Percentiles rank a stretch among this genome's conserved stretches.
Evolutionary conservation across 92 coral and sea anemone genomes (phyloP).

Genomic region (Chrysogorgia sp.): DNA sequence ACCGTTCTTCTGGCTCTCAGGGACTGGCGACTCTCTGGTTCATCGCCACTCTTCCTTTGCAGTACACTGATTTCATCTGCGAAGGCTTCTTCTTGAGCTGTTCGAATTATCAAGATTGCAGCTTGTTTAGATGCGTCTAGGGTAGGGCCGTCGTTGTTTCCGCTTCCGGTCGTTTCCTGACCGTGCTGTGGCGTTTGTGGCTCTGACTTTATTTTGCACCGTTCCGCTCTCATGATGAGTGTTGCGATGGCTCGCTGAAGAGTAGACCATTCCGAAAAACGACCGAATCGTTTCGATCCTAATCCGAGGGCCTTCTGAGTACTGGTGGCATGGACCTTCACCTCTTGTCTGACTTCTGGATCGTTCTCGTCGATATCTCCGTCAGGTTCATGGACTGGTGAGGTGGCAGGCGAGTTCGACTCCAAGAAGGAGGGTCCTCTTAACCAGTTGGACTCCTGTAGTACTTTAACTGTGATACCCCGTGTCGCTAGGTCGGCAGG

Average conservation of each 20-base stretch:
- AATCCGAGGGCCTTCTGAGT: constrained; percentile 1
- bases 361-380: constrained; percentile 31
- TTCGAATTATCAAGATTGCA: neutral
- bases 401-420: neutral
- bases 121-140: neutral
- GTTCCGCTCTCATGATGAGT: constrained; percentile 13
- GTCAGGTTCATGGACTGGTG: neutral
- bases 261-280: constrained; percentile 39
- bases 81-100: neutral
- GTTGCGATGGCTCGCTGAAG: constrained; percentile 39
- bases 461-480: constrained; percentile 22
- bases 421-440: constrained; percentile 50
- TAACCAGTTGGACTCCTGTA: constrained; percentile 38
- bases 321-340: constrained; percentile 16
- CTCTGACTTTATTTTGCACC: too few relatives aligned
- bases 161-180: neutral
- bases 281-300: constrained; percentile 32
- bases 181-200: neutral
- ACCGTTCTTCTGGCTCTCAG: neutral
- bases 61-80: neutral
- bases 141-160: neutral
- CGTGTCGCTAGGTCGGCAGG: constrained; percentile 55
- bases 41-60: too few relatives aligned
- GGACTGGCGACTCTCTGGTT: neutral
- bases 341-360: constrained; percentile 53